Percentiles rank a stretch among this genome's conserved stretches.
phyloP scores from a whole-genome alignment of 2,113 vertebrate genomes.

The Sminthopsis crassicaudata region DNA sequence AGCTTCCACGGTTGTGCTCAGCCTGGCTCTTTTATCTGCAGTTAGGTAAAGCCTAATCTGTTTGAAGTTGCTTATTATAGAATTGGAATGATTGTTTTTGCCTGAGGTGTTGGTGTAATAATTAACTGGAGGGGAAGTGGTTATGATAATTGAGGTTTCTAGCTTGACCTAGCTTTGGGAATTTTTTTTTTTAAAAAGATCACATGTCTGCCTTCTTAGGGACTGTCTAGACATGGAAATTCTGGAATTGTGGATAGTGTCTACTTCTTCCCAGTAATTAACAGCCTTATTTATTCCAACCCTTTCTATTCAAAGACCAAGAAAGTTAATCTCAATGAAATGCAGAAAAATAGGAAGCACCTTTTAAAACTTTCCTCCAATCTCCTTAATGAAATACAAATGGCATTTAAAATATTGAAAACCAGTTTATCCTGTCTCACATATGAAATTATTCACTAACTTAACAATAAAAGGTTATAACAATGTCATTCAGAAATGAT shows the following conservation, averaged over 20 bases:
- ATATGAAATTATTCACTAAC: constrained; percentile 38
- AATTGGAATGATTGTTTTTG: constrained; percentile 42
- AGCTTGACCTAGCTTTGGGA: constrained; percentile 58
- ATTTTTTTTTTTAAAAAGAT: constrained; percentile 55
- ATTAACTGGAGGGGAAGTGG: constrained; percentile 66
- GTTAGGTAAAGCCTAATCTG: constrained; percentile 19
- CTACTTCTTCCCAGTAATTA: constrained; percentile 64
- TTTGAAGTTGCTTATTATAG: constrained; percentile 43
- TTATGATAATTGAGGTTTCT: constrained; percentile 63
- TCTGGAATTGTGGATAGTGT: constrained; percentile 37
- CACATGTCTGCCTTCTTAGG: constrained; percentile 44
- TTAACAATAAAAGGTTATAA: constrained; percentile 39
- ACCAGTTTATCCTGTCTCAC: constrained; percentile 67
- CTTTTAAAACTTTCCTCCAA: constrained; percentile 48
- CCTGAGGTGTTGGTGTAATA: constrained; percentile 55
- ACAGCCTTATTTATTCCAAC: constrained; percentile 57
- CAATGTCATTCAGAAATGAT: constrained; percentile 50
- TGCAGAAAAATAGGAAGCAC: constrained; percentile 55
- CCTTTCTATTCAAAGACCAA: constrained; percentile 33
- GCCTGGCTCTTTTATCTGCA: not conserved
- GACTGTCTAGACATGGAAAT: constrained; percentile 54
- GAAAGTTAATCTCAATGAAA: constrained; percentile 12
- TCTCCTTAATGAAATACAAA: constrained; percentile 51
- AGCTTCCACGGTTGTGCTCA: constrained; percentile 26
- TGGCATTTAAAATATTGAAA: constrained; percentile 69